Evolutionary conservation across 2,888 invertebrate species (phyloP).

Genomic region (Agriopis leucophaearia): DNA sequence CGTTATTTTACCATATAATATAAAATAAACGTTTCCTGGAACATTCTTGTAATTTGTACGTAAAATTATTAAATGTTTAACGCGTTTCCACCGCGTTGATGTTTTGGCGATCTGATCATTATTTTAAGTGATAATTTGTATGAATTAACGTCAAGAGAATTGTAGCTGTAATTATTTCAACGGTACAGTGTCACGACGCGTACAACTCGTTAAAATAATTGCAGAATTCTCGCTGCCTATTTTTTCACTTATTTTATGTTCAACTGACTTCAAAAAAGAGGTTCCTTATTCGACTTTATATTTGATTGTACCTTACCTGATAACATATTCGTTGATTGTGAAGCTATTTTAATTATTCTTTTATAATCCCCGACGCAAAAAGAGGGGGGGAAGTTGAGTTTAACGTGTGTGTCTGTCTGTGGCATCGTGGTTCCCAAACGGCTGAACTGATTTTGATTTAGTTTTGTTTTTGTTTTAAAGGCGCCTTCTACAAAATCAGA

Average conservation of each 20-base stretch:
- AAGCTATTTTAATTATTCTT: too few relatives aligned
- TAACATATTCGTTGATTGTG: too few relatives aligned
- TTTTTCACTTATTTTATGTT: neutral
- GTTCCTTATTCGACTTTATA: too few relatives aligned
- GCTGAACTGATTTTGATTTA: too few relatives aligned
- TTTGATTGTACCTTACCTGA: too few relatives aligned
- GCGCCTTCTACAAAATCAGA: too few relatives aligned
- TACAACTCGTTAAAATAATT: constrained; percentile 11
- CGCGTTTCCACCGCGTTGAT: neutral
- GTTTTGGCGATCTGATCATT: constrained; percentile 21
- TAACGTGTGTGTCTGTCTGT: too few relatives aligned
- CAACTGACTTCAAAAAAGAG: too few relatives aligned
- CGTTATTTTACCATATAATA: constrained; percentile 28
- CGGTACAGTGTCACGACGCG: neutral
- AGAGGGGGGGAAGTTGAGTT: too few relatives aligned
- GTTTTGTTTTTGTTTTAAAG: too few relatives aligned
- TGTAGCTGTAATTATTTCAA: constrained; percentile 4
- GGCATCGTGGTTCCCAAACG: too few relatives aligned
- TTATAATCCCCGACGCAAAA: too few relatives aligned
- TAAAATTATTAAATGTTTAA: constrained; percentile 15
- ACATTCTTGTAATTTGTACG: constrained; percentile 19
- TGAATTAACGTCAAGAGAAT: constrained; percentile 6
- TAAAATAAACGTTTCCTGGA: constrained; percentile 17
- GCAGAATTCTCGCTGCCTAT: neutral
- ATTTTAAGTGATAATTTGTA: constrained; percentile 18